These are phyloP conservation scores for Dorcus parallelipipedus DNA, from an alignment of 2,888 invertebrate genomes.

Conservation along the genomic window DNA sequence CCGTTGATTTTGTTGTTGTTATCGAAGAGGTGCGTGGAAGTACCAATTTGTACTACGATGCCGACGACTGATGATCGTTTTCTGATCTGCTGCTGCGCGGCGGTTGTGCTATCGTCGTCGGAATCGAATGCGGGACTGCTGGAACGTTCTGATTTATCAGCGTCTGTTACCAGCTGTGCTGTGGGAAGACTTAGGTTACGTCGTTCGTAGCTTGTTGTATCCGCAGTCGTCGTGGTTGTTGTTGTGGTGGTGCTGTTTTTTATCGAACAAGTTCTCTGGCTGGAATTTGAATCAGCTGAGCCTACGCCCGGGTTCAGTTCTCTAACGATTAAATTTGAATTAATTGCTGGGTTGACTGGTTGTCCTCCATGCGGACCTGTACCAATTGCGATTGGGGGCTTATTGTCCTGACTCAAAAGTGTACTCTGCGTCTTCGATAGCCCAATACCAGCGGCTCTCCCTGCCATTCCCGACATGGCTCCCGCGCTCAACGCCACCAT, in stretches of 20 bases:
- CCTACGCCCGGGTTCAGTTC: slow-evolving; percentile 37
- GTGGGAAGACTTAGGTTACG: slow-evolving; percentile 33
- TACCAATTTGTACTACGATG: slow-evolving; percentile 65
- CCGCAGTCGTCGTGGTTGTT: slow-evolving; percentile 49
- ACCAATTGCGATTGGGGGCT: slow-evolving; percentile 53
- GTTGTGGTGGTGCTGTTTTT: slow-evolving; percentile 58
- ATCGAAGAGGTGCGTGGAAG: slow-evolving; percentile 48
- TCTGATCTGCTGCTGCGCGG: slow-evolving; percentile 43
- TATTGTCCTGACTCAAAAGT: slow-evolving; percentile 64
- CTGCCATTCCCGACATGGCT: slow-evolving; percentile 88
- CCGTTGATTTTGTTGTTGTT: slow-evolving; percentile 57
- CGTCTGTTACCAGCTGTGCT: slow-evolving; percentile 29
- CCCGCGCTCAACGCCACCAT: slow-evolving; percentile 90
- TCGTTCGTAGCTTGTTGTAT: slow-evolving; percentile 30
- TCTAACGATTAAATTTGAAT: slow-evolving; percentile 30
- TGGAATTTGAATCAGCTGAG: slow-evolving; percentile 59
- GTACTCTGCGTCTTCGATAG: slow-evolving; percentile 73
- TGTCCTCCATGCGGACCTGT: slow-evolving; percentile 44
- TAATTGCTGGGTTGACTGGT: slow-evolving; percentile 26
- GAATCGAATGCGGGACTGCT: slow-evolving; percentile 94
- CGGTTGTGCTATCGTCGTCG: slow-evolving; percentile 80
- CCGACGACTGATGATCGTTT: slow-evolving; percentile 68
- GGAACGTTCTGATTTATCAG: slow-evolving; percentile 76
- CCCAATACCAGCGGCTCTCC: slow-evolving; percentile 81
- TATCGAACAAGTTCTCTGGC: slow-evolving; percentile 59